These are phyloP conservation scores for Drosophila longiperda DNA, from an alignment of 2,888 invertebrate species.

Conservation along the genomic window DNA sequence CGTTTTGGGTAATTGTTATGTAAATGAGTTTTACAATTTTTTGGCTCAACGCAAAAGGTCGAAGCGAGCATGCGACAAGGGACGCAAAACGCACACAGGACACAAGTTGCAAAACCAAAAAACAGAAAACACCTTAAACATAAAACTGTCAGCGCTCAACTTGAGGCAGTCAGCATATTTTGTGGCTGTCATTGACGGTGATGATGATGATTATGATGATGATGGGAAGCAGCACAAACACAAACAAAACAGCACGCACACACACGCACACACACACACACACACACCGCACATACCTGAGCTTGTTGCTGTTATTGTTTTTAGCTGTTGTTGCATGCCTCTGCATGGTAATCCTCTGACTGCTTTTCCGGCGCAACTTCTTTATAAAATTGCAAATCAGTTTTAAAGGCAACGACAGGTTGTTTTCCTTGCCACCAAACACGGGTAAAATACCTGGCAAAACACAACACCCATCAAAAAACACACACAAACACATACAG, in stretches of 20 bases:
- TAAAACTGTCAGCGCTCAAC: constrained; percentile 19
- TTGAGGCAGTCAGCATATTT: constrained; percentile 68
- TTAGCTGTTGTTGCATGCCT: constrained; percentile 45
- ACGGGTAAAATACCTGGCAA: constrained; percentile 40
- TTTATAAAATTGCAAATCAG: constrained; percentile 80
- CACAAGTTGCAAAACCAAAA: constrained; percentile 12
- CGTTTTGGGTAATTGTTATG: constrained; percentile 74
- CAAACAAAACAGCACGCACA: background rate
- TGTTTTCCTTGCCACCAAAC: constrained; percentile 55
- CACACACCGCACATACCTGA: constrained; percentile 2
- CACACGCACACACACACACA: background rate
- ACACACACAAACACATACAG: background rate
- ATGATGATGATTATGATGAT: constrained; percentile 28
- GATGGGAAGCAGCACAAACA: constrained; percentile 7
- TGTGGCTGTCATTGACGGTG: constrained; percentile 27
- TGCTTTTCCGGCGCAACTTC: constrained; percentile 47
- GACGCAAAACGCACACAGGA: constrained; percentile 18
- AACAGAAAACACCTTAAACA: background rate
- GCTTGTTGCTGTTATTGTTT: constrained; percentile 24
- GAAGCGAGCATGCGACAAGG: constrained; percentile 41
- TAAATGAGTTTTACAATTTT: constrained; percentile 80
- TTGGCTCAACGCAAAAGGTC: constrained; percentile 73
- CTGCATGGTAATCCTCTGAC: constrained; percentile 52
- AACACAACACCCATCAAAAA: constrained; percentile 11
- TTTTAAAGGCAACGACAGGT: constrained; percentile 77